Evolutionary conservation across 2,888 invertebrate genomes (phyloP).

Genomic region (Aricia artaxerxes): DNA sequence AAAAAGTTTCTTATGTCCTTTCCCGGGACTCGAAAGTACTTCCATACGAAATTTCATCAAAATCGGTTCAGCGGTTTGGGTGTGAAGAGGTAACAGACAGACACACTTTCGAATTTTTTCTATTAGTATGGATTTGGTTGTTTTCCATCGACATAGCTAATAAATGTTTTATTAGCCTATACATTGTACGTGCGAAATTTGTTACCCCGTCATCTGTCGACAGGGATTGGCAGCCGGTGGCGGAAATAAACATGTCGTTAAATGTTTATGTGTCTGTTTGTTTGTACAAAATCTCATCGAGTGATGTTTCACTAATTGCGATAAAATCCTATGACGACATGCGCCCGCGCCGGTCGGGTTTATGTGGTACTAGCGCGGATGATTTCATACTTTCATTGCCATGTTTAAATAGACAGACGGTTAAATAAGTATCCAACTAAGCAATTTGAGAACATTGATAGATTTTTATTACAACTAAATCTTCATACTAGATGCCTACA

Average conservation of each 20-base stretch:
- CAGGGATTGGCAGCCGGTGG: slow-evolving; percentile 5
- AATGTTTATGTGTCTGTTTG: slow-evolving; percentile 6
- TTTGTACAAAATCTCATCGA: slow-evolving; percentile 31
- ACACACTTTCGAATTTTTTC: too few species aligned
- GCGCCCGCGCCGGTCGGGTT: slow-evolving; percentile 39
- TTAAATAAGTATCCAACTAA: not conserved
- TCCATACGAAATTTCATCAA: too few species aligned
- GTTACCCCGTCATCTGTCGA: not conserved
- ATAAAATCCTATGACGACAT: slow-evolving; percentile 48
- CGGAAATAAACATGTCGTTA: slow-evolving; percentile 13
- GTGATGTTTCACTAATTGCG: slow-evolving; percentile 44
- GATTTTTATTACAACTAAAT: too few species aligned
- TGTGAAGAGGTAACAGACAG: too few species aligned
- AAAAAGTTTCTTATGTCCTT: too few species aligned
- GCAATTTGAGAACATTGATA: too few species aligned
- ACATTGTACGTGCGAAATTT: not conserved
- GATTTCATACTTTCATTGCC: slow-evolving; percentile 17
- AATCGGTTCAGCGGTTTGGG: too few species aligned
- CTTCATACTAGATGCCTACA: too few species aligned
- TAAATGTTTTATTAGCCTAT: not conserved
- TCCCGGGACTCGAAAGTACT: too few species aligned
- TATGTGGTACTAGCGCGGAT: slow-evolving; percentile 31
- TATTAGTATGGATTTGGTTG: not conserved
- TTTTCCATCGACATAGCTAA: not conserved
- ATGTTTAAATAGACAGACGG: not conserved